phyloP scores from a whole-genome alignment of 1,140 invertebrate species.

The Drosophila ironensis region DNA sequence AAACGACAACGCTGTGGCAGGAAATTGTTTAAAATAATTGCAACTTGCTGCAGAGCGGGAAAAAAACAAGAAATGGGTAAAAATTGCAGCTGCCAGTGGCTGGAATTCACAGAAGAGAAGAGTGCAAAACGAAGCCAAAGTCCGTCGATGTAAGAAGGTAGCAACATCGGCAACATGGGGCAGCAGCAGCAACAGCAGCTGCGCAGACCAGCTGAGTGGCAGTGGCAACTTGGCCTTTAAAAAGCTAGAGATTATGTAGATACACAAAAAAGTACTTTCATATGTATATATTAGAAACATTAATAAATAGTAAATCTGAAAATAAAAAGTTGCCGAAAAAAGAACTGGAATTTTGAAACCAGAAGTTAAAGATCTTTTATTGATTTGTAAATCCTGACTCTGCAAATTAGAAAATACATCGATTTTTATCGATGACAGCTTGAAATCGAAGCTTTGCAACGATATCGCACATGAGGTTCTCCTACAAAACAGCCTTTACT shows the following conservation, averaged over 20 bases:
- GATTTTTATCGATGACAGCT: no score
- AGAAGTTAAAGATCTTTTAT: no score
- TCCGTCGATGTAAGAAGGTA: slow-evolving; percentile 24
- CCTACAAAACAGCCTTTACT: no score
- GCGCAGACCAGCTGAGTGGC: slow-evolving; percentile 27
- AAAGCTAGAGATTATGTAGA: background rate
- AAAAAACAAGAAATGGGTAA: slow-evolving; percentile 11
- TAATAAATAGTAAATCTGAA: no score
- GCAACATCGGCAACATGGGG: background rate
- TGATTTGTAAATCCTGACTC: no score
- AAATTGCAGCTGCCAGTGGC: slow-evolving; percentile 45
- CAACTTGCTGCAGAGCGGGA: slow-evolving; percentile 15
- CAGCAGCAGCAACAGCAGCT: slow-evolving; percentile 27
- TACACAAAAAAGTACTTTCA: background rate
- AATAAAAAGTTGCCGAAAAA: no score
- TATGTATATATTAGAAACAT: no score
- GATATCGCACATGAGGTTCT: no score
- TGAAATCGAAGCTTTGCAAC: no score
- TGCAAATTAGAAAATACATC: no score
- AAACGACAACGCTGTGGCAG: slow-evolving; percentile 40
- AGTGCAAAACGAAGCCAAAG: background rate
- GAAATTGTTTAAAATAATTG: slow-evolving; percentile 76
- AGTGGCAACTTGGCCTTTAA: slow-evolving; percentile 1
- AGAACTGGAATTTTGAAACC: no score
- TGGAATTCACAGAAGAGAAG: slow-evolving; percentile 27